Evolutionary conservation across 2,888 invertebrate genomes (phyloP).

Genomic region (Drosophila pseudotakahashii): DNA sequence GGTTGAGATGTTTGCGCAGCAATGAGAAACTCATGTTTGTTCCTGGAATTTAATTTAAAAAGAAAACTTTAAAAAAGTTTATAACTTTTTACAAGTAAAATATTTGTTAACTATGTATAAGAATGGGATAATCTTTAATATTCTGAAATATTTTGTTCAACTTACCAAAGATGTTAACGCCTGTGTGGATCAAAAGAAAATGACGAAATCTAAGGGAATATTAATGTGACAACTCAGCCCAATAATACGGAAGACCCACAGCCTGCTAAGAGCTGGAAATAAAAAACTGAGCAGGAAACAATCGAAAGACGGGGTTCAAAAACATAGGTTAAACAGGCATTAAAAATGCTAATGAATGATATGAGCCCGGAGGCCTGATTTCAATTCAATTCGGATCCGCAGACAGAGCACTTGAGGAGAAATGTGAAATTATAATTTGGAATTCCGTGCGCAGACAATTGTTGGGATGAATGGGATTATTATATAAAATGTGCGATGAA

Average conservation of each 20-base stretch:
- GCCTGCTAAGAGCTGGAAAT: constrained; percentile 38
- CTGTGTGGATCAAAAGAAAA: constrained; percentile 15
- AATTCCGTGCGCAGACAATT: constrained; percentile 72
- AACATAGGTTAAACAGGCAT: constrained; percentile 61
- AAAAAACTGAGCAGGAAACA: constrained; percentile 49
- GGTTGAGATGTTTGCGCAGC: constrained; percentile 22
- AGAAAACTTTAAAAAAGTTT: not conserved
- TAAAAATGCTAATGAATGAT: constrained; percentile 67
- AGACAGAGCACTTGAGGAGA: constrained; percentile 28
- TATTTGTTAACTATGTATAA: too few species aligned
- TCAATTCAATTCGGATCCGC: constrained; percentile 42
- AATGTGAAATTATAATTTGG: constrained; percentile 59
- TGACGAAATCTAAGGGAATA: not conserved
- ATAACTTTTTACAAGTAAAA: too few species aligned
- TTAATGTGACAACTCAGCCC: not conserved
- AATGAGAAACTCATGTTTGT: constrained; percentile 48
- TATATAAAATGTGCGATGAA: constrained; percentile 35
- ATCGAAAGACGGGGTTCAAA: constrained; percentile 50
- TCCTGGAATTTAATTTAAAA: not conserved
- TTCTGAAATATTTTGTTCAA: not conserved
- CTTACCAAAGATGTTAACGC: constrained; percentile 31
- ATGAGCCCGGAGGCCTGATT: constrained; percentile 27
- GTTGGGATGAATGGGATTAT: constrained; percentile 28
- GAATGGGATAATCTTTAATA: too few species aligned
- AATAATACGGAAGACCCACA: constrained; percentile 4